phyloP scores from a whole-genome alignment of 2,888 invertebrate genomes.

The Mythimna lalbum region DNA sequence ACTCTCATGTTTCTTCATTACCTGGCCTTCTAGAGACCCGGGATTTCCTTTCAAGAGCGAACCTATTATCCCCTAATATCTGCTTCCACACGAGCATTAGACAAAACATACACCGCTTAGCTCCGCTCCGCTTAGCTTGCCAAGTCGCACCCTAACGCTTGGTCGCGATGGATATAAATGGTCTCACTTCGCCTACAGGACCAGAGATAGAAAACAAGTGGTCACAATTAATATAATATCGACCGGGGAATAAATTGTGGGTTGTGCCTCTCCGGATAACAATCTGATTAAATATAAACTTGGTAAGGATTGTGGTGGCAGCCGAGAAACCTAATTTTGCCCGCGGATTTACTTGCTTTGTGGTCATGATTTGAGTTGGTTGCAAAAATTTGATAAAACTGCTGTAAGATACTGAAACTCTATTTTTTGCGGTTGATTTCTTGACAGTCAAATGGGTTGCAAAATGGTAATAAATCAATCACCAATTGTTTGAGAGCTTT shows the following conservation, averaged over 20 bases:
- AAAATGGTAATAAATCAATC: too few species aligned
- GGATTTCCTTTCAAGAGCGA: too few species aligned
- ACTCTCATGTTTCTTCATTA: too few species aligned
- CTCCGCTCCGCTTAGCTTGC: not conserved
- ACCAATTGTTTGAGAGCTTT: too few species aligned
- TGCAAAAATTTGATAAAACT: not conserved
- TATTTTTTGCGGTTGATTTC: too few species aligned
- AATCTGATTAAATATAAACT: constrained; percentile 52
- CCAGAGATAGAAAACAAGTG: constrained; percentile 53
- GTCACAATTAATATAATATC: constrained; percentile 63
- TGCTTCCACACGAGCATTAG: too few species aligned
- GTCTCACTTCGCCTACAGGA: constrained; percentile 38
- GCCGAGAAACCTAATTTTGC: not conserved
- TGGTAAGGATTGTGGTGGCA: constrained; percentile 14
- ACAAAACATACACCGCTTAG: too few species aligned
- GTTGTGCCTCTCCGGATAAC: constrained; percentile 28
- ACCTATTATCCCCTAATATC: too few species aligned
- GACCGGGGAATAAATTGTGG: constrained; percentile 55
- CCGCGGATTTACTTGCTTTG: constrained; percentile 17
- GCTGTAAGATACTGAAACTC: too few species aligned
- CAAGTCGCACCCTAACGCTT: constrained; percentile 14
- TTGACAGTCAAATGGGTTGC: too few species aligned
- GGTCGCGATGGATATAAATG: constrained; percentile 60
- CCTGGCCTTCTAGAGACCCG: too few species aligned
- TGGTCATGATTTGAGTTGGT: constrained; percentile 6